A percentile compares a stretch with the other conserved stretches of the same genome.
Conservation (phyloP, 2,113 vertebrate species). For the Hemichromis elongatus region DNA sequence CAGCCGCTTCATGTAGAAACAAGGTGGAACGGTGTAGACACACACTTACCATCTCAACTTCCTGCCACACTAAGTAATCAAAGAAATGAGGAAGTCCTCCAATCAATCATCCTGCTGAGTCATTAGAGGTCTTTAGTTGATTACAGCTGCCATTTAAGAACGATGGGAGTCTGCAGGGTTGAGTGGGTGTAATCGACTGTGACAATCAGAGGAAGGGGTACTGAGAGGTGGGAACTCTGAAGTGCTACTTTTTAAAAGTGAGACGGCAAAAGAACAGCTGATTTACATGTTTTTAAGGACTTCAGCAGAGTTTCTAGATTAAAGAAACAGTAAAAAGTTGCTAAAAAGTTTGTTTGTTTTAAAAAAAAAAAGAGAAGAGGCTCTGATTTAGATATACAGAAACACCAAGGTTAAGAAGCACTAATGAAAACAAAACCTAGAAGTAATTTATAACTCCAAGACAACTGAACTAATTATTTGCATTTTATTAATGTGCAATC, state of each 20-base stretch:
- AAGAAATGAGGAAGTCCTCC: slow-evolving; percentile 16
- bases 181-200: not conserved
- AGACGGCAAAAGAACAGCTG: not conserved
- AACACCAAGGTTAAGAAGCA: not conserved
- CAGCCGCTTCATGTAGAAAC: not conserved
- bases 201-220: not conserved
- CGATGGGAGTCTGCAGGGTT: not conserved
- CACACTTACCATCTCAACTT: not conserved
- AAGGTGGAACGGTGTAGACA: not conserved
- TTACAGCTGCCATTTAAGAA: slow-evolving; percentile 9
- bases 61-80: slow-evolving; percentile 12
- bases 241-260: not conserved
- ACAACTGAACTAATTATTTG: fast-evolving
- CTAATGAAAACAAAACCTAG: not conserved
- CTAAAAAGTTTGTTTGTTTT: not conserved
- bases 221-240: not conserved
- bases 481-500: not conserved
- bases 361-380: not conserved
- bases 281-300: not conserved
- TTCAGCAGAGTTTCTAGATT: not conserved
- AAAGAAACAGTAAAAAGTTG: not conserved
- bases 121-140: slow-evolving; percentile 25
- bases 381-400: not conserved
- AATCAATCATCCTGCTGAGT: slow-evolving; percentile 18
- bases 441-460: not conserved